These are phyloP conservation scores for Pollenia griseotomentosa DNA, from an alignment of 2,888 invertebrate genomes.

Conservation along the genomic window DNA sequence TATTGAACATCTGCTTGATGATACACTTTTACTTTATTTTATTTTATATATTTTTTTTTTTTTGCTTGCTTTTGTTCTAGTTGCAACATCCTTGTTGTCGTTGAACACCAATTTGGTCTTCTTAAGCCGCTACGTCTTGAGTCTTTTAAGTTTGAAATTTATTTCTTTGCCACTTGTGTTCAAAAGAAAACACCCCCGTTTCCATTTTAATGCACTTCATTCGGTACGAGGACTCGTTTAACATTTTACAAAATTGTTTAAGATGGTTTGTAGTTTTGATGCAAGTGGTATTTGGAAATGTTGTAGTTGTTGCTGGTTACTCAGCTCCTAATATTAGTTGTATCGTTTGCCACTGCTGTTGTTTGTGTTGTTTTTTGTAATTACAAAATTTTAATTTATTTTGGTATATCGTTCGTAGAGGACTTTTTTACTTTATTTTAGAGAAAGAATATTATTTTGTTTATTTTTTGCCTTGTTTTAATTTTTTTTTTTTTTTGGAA, in stretches of 20 bases:
- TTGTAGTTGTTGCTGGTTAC: neutral
- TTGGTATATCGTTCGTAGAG: constrained; percentile 31
- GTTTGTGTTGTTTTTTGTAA: constrained; percentile 30
- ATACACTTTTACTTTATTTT: constrained; percentile 1
- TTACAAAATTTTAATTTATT: constrained; percentile 60
- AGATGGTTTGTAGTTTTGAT: constrained; percentile 41
- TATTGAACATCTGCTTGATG: constrained; percentile 67
- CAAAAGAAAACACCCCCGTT: constrained; percentile 57
- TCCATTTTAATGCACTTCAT: constrained; percentile 31
- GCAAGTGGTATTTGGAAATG: constrained; percentile 7
- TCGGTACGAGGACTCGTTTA: constrained; percentile 3
- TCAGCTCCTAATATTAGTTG: constrained; percentile 26
- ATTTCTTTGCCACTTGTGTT: constrained; percentile 56
- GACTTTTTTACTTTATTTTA: constrained; percentile 36
- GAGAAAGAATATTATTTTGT: neutral
- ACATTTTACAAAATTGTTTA: constrained; percentile 10
- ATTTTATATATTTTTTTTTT: constrained; percentile 1
- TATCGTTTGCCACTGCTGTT: constrained; percentile 22
- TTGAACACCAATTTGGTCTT: constrained; percentile 1
- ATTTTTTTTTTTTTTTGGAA: neutral
- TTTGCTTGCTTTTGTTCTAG: neutral
- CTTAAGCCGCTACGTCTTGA: constrained; percentile 11
- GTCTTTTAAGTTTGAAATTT: constrained; percentile 39
- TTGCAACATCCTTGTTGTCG: neutral
- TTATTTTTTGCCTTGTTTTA: neutral